phyloP scores from a whole-genome alignment of 2,888 invertebrate species.

The Liodrosophila aerea region DNA sequence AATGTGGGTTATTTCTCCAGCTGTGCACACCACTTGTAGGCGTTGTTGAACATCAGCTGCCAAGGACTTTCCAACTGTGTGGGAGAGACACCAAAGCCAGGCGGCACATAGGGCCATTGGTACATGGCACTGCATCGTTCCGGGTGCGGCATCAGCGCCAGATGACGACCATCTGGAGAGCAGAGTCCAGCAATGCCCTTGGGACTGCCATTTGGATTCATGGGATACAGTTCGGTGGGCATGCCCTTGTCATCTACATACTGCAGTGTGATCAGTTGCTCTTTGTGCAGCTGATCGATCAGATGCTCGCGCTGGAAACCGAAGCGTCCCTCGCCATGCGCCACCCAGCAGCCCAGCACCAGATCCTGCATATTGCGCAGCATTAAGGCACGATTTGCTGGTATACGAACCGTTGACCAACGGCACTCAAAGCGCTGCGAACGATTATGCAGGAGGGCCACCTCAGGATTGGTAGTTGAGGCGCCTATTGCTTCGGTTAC shows the following conservation, averaged over 20 bases:
- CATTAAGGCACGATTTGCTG: constrained; percentile 89
- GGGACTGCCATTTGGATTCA: constrained; percentile 96
- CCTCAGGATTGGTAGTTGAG: constrained; percentile 82
- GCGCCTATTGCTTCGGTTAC: not conserved
- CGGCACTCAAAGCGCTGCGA: constrained; percentile 94
- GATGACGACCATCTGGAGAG: constrained; percentile 94
- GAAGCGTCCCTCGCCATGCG: constrained; percentile 97
- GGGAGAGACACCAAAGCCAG: constrained; percentile 79
- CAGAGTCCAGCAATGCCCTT: constrained; percentile 95
- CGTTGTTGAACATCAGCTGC: constrained; percentile 95
- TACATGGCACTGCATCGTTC: constrained; percentile 94
- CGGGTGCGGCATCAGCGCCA: constrained; percentile 99
- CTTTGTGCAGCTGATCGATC: constrained; percentile 83
- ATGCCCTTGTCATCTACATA: constrained; percentile 91
- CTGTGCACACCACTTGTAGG: constrained; percentile 87
- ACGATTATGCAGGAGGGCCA: constrained; percentile 91
- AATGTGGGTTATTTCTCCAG: constrained; percentile 3
- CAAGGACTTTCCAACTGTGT: constrained; percentile 90
- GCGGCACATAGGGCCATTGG: constrained; percentile 92
- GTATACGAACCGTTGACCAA: constrained; percentile 90
- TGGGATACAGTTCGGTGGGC: constrained; percentile 92
- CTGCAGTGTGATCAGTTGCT: constrained; percentile 88
- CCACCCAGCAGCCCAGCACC: constrained; percentile 97
- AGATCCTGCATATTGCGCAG: constrained; percentile 93
- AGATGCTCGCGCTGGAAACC: constrained; percentile 84